Evolutionary conservation across 37 sponge, comb jelly and placozoan genomes (phyloP).

Genomic region (Hormiphora californensis): DNA sequence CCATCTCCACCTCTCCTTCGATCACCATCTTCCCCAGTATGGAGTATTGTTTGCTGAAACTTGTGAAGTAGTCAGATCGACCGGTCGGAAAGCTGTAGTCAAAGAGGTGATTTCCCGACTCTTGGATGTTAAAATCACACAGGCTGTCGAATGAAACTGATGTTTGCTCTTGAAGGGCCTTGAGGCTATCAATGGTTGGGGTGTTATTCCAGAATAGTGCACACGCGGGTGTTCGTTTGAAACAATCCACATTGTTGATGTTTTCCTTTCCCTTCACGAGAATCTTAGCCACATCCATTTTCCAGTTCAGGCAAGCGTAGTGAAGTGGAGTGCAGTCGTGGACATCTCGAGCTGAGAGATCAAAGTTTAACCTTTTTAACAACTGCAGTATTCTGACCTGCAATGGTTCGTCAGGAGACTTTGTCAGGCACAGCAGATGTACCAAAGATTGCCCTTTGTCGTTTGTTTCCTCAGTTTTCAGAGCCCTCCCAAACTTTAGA

Average conservation of each 20-base stretch:
- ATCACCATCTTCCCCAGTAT: background rate
- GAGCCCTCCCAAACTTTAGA: conserved; percentile 18
- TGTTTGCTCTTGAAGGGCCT: background rate
- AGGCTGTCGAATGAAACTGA: conserved; percentile 2
- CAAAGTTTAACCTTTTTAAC: background rate
- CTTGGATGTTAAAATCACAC: conserved; percentile 46
- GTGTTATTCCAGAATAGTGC: background rate
- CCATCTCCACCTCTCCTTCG: background rate
- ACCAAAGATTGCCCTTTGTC: conserved; percentile 8
- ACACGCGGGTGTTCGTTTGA: background rate
- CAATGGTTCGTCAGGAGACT: background rate
- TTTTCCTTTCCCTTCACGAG: conserved; percentile 7
- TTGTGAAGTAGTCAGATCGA: conserved; percentile 26
- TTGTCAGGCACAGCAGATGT: background rate
- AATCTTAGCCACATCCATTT: background rate
- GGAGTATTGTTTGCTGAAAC: background rate
- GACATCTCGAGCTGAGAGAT: background rate
- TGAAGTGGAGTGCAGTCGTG: conserved; percentile 13
- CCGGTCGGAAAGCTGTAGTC: background rate
- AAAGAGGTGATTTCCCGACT: background rate
- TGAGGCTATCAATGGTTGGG: background rate
- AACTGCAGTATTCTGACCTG: background rate
- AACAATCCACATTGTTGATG: background rate
- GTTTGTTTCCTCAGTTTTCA: background rate
- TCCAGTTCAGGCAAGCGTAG: background rate